Evolutionary conservation across 1,140 invertebrate species (phyloP).

Genomic region (Stegodyphus dumicola): DNA sequence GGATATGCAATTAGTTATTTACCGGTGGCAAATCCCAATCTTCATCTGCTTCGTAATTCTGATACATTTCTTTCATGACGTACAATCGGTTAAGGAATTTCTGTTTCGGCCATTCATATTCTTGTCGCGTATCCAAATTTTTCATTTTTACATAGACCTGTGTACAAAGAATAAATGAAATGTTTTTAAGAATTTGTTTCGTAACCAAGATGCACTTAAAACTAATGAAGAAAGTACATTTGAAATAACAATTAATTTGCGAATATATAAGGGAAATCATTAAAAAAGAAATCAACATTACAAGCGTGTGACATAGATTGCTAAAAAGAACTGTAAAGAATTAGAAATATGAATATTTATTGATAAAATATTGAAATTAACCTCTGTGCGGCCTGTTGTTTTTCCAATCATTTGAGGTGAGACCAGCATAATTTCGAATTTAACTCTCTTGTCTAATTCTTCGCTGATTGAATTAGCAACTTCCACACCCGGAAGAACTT

Average conservation of each 20-base stretch:
- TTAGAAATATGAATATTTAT: not conserved
- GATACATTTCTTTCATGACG: conserved; percentile 76
- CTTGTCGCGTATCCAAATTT: conserved; percentile 72
- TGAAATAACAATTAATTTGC: too few species aligned
- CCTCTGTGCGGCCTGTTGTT: conserved; percentile 70
- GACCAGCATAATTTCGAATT: conserved; percentile 74
- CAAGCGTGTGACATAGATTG: too few species aligned
- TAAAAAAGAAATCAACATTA: too few species aligned
- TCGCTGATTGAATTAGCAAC: conserved; percentile 75
- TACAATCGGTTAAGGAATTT: conserved; percentile 74
- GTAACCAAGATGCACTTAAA: too few species aligned
- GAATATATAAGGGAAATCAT: too few species aligned
- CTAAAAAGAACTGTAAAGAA: too few species aligned
- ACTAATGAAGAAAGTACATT: too few species aligned
- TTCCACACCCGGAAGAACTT: conserved; percentile 74
- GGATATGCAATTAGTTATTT: conserved; percentile 2
- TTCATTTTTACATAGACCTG: conserved; percentile 74
- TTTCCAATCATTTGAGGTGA: conserved; percentile 72
- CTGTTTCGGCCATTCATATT: conserved; percentile 74
- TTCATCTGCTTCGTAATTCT: conserved; percentile 73
- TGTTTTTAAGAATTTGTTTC: too few species aligned
- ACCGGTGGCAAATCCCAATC: conserved; percentile 72
- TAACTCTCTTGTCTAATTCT: conserved; percentile 73
- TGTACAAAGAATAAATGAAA: too few species aligned
- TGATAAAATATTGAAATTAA: conserved; percentile 61